Base-by-base conservation (phyloP, 2,113 vertebrate species). In the Microtus pennsylvanicus region DNA sequence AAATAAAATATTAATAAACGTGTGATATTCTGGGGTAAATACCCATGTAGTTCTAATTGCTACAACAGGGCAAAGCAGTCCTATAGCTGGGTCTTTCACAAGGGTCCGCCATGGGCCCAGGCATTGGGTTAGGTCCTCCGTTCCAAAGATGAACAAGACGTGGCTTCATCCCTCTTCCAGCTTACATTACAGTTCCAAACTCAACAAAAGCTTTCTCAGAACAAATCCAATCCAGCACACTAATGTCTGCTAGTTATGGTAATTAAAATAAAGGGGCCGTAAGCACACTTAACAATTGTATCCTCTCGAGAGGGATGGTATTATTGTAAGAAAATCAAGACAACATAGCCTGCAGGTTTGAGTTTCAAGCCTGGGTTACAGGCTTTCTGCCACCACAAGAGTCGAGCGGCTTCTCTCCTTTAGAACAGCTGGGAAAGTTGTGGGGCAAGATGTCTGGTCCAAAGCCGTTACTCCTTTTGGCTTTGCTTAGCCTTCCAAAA, bases 401-500 rank as follows among this genome's bases (percentile, higher is more conserved):
- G 38, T 90, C 94, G 67, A 83, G 33, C 14, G 70, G 47, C 38
- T 88, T 58, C 30, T 55, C 58, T 75, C 24, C 67, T 33, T 94
- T 70, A 67, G 35, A 80, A 95, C 19, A 94, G 86, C 89, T 96
- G 81, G 92, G 63, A 76, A 94, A 85, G 76, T 58, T 90, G 74
- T 94, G 22, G 42, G 26, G 50, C 38, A 19, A 94, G 42, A n/a
- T 55, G 74, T 72, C 58, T 93, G 55, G 22, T 81, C 80, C 92
- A 94, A 95, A 96, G 81, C 83, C 72, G 69, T 86, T 92, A 81
- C 30, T 82, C 58, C 86, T 92, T 89, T 96, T 90, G 85, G 76
- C 76, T 92, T 76, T 80, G 42, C 80, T 94, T 88, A 90, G 38
- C 95, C 95, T 93, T 90, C 3, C 58, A 92, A 96, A 97, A 97